Evolutionary conservation across 2,797 vertebrate species (phyloP).

Genomic region (Parauchenoglanis ngamensis): DNA sequence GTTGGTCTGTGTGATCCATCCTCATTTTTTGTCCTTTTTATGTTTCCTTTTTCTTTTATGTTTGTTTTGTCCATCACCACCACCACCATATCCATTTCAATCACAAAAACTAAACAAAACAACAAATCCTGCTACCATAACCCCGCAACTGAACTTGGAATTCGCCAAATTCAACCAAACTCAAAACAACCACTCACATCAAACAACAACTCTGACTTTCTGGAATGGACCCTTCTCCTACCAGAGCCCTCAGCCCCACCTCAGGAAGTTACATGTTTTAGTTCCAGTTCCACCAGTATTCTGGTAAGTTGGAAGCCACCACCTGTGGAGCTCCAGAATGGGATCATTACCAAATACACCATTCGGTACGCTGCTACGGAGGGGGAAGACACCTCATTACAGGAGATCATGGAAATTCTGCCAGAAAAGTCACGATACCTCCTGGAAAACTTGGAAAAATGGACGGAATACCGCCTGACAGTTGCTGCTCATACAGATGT

Average conservation of each 20-base stretch:
- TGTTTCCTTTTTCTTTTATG: conserved; percentile 68
- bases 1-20: conserved; percentile 68
- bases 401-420: conserved; percentile 83
- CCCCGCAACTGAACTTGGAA: conserved; percentile 75
- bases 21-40: conserved; percentile 86
- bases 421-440: conserved; percentile 88
- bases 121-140: conserved; percentile 79
- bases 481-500: conserved; percentile 94
- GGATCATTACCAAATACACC: conserved; percentile 91
- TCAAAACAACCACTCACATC: conserved; percentile 51
- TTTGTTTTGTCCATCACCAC: conserved; percentile 66
- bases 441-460: conserved; percentile 99
- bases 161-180: conserved; percentile 71
- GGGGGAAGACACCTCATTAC: conserved; percentile 85
- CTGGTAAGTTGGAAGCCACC: conserved; percentile 99
- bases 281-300: conserved; percentile 96
- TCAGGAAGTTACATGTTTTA: conserved; percentile 93
- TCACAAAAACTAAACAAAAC: conserved; percentile 59
- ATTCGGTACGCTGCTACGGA: conserved; percentile 86
- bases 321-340: conserved; percentile 90
- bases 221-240: conserved; percentile 58
- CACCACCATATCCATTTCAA: conserved; percentile 62
- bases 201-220: conserved; percentile 50
- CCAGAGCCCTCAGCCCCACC: conserved; percentile 97
- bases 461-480: conserved; percentile 95